These are phyloP conservation scores for Ctenochaetus hawaiiensis DNA, from an alignment of 2,797 vertebrate genomes.

Conservation along the genomic window DNA sequence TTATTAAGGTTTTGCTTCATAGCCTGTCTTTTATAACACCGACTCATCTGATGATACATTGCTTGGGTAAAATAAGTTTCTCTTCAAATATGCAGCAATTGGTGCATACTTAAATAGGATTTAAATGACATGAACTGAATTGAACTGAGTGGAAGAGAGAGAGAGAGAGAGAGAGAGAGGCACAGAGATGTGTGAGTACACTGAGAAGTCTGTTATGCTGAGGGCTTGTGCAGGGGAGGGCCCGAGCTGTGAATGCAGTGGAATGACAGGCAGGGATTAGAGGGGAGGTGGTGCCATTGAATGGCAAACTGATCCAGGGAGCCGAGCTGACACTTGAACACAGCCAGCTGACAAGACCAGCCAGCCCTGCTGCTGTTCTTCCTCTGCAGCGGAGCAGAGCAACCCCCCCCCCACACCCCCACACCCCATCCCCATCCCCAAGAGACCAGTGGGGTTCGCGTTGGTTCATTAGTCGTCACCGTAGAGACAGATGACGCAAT, in stretches of 20 bases:
- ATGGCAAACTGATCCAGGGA: slow-evolving; percentile 75
- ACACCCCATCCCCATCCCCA: neutral
- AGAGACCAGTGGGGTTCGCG: slow-evolving; percentile 14
- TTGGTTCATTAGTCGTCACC: slow-evolving; percentile 57
- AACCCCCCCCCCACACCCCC: neutral
- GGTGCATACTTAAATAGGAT: slow-evolving; percentile 21
- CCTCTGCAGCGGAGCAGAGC: slow-evolving; percentile 32
- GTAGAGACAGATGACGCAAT: slow-evolving; percentile 52
- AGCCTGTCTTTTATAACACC: slow-evolving; percentile 2
- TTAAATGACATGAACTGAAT: slow-evolving; percentile 18
- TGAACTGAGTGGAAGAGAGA: slow-evolving; percentile 33
- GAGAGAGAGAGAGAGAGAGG: slow-evolving; percentile 22
- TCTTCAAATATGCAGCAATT: slow-evolving; percentile 10
- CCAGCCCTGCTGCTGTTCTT: slow-evolving; percentile 70
- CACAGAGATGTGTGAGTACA: slow-evolving; percentile 56
- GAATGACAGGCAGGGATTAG: slow-evolving; percentile 82
- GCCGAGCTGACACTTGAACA: slow-evolving; percentile 80
- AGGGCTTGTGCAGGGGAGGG: slow-evolving; percentile 65
- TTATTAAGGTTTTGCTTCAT: slow-evolving; percentile 10
- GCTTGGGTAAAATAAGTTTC: neutral
- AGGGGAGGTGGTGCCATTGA: slow-evolving; percentile 82
- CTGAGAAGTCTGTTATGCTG: slow-evolving; percentile 69
- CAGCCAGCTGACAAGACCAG: slow-evolving; percentile 74
- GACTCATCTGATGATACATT: slow-evolving; percentile 1
- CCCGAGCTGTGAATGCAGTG: slow-evolving; percentile 72